Percentiles rank a stretch among this genome's conserved stretches.
Conservation (phyloP, 1,140 invertebrate species). For the Achroia grisella region DNA sequence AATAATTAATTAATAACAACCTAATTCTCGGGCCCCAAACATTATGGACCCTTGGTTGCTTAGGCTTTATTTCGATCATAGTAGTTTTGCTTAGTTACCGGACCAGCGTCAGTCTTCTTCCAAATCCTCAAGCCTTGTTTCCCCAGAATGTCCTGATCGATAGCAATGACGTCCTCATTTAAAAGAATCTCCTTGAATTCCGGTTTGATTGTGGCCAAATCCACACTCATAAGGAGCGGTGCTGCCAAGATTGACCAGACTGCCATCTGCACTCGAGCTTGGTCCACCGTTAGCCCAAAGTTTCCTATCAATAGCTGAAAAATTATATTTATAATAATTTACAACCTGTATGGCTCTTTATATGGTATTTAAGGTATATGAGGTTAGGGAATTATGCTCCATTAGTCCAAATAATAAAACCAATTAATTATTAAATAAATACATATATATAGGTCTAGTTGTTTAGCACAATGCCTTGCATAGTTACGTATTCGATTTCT, state of each 20-base stretch:
- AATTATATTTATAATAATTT: constrained; percentile 10
- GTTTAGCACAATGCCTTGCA: too few species aligned
- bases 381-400: too few species aligned
- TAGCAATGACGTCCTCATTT: constrained; percentile 83
- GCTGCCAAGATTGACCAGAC: constrained; percentile 93
- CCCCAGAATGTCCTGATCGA: constrained; percentile 91
- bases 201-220: constrained; percentile 82
- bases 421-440: too few species aligned
- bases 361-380: too few species aligned
- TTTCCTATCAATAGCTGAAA: constrained; percentile 87
- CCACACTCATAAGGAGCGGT: constrained; percentile 91
- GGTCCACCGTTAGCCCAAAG: constrained; percentile 87
- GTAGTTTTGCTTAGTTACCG: background rate
- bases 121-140: constrained; percentile 47
- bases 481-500: too few species aligned
- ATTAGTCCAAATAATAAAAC: too few species aligned
- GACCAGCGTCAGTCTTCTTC: constrained; percentile 21
- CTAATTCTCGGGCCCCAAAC: too few species aligned
- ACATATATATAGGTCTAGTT: too few species aligned
- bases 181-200: constrained; percentile 85
- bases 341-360: too few species aligned
- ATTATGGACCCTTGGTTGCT: too few species aligned
- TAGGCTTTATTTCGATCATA: too few species aligned
- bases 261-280: constrained; percentile 91
- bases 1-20: too few species aligned